These are phyloP conservation scores for Dendrocincla tyrannina DNA, from an alignment of 2,797 vertebrate species.

Conservation along the genomic window DNA sequence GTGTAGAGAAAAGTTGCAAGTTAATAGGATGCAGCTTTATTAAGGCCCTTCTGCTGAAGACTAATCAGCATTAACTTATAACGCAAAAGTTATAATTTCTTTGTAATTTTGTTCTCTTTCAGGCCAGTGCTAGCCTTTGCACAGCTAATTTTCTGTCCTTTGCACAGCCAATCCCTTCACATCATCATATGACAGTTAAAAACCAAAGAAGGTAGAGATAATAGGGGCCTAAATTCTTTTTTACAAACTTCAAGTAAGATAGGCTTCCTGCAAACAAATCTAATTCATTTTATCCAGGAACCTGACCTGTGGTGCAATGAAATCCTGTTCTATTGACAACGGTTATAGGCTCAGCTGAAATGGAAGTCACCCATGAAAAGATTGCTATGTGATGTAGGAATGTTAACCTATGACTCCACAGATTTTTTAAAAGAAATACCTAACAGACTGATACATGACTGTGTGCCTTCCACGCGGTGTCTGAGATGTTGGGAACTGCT, in stretches of 20 bases:
- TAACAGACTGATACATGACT: not conserved
- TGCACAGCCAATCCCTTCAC: not conserved
- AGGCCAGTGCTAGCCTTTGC: not conserved
- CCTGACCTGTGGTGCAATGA: not conserved
- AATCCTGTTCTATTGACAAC: not conserved
- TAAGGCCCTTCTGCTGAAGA: not conserved
- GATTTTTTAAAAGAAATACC: not conserved
- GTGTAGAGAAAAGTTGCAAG: not conserved
- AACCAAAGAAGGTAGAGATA: not conserved
- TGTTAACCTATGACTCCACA: not conserved
- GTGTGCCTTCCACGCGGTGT: rapidly evolving
- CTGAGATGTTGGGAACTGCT: rapidly evolving
- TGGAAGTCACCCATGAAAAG: not conserved
- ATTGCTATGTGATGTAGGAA: not conserved
- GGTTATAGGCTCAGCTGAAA: not conserved
- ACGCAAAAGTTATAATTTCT: not conserved
- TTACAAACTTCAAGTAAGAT: not conserved
- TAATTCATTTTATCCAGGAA: not conserved
- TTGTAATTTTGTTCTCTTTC: not conserved
- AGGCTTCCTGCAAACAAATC: not conserved
- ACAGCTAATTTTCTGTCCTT: not conserved
- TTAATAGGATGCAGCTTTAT: not conserved
- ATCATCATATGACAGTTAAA: not conserved
- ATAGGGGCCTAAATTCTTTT: not conserved
- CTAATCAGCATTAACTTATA: not conserved